Percentiles rank a stretch among this genome's conserved stretches.
Conservation (phyloP, 2,888 invertebrate species). For the Scrobipalpa costella region DNA sequence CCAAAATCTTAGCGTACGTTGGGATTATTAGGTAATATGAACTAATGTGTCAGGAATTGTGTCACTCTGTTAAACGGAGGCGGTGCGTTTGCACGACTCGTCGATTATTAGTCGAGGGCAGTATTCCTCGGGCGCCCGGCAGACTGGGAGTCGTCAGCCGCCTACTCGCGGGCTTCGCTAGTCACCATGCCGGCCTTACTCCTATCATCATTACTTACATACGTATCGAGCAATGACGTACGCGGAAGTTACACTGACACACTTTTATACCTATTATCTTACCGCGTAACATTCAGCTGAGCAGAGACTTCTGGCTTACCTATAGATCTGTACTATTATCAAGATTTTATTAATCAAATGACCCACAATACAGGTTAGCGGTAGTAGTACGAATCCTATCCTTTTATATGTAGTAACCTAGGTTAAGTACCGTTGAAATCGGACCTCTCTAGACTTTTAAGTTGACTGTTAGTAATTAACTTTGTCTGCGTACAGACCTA, state of each 20-base stretch:
- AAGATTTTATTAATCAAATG: neutral
- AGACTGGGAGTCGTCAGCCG: conserved; percentile 62
- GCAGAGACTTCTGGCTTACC: neutral
- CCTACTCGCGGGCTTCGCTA: conserved; percentile 37
- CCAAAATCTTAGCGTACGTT: conserved; percentile 60
- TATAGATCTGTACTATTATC: neutral
- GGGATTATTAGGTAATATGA: conserved; percentile 67
- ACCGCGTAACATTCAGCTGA: neutral
- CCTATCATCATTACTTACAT: neutral
- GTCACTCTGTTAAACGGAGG: conserved; percentile 73
- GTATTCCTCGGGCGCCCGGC: conserved; percentile 54
- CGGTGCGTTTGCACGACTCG: conserved; percentile 68
- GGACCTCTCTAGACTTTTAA: neutral
- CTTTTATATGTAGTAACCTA: neutral
- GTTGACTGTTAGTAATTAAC: neutral
- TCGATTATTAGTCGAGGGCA: conserved; percentile 63
- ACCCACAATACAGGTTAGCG: conserved; percentile 3
- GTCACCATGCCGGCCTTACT: conserved; percentile 11
- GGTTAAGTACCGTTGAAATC: neutral
- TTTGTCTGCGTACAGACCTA: neutral
- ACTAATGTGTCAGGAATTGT: conserved; percentile 76
- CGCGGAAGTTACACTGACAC: conserved; percentile 10
- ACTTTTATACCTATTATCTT: neutral
- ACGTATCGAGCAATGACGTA: conserved; percentile 11
- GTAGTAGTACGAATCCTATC: neutral